Conservation (phyloP, 2,888 invertebrate species). For the Mythimna vitellina region DNA sequence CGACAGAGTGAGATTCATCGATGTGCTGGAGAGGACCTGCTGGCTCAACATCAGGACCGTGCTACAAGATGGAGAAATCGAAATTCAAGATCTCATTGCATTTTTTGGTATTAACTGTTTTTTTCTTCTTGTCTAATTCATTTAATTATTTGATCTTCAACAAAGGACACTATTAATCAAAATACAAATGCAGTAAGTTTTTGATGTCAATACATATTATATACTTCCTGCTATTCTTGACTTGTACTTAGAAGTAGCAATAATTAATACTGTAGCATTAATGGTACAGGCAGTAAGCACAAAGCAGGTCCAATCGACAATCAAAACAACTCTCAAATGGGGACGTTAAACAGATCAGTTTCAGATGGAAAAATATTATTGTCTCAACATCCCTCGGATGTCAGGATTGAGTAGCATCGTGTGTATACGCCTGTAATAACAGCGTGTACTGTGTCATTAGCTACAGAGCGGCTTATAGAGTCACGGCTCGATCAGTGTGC, state of each 20-base stretch:
- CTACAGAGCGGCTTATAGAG: constrained; percentile 34
- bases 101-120: constrained; percentile 80
- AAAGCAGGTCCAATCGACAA: constrained; percentile 6
- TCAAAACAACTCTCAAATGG: constrained; percentile 29
- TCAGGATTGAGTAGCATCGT: constrained; percentile 31
- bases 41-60: constrained; percentile 85
- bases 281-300: not conserved
- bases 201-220: not conserved
- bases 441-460: constrained; percentile 49
- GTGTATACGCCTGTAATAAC: constrained; percentile 47
- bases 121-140: not conserved
- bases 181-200: not conserved
- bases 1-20: constrained; percentile 78
- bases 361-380: constrained; percentile 35
- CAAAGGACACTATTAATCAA: not conserved
- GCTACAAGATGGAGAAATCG: constrained; percentile 83
- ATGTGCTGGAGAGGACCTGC: constrained; percentile 80
- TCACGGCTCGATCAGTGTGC: constrained; percentile 39
- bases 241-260: not conserved
- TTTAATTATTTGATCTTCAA: too few relatives aligned
- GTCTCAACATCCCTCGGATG: constrained; percentile 45
- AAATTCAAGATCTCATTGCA: constrained; percentile 89
- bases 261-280: not conserved
- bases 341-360: constrained; percentile 39
- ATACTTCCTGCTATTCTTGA: not conserved